phyloP scores from a whole-genome alignment of 1,140 invertebrate species.

The Drosophila lowei region DNA sequence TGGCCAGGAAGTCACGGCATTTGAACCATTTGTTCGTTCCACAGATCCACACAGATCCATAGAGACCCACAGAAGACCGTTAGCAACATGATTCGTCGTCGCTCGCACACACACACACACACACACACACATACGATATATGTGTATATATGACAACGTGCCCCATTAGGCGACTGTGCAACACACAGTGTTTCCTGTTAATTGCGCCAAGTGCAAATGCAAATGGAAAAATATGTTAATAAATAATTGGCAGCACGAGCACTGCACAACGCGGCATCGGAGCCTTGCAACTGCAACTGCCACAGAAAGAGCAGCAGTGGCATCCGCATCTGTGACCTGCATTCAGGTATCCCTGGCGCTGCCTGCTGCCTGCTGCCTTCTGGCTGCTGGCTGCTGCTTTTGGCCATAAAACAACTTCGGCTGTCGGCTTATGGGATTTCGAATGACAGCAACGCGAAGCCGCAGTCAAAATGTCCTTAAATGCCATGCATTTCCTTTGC shows the following conservation, averaged over 20 bases:
- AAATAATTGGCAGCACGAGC: slow-evolving; percentile 56
- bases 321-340: slow-evolving; percentile 52
- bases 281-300: slow-evolving; percentile 37
- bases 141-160: slow-evolving; percentile 29
- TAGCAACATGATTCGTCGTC: slow-evolving; percentile 61
- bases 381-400: not conserved
- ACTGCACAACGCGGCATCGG: too few relatives aligned
- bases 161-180: slow-evolving; percentile 33
- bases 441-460: slow-evolving; percentile 62
- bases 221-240: slow-evolving; percentile 53
- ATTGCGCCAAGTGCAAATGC: slow-evolving; percentile 60
- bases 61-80: slow-evolving; percentile 34
- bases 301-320: not conserved
- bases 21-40: slow-evolving; percentile 70
- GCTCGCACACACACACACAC: slow-evolving; percentile 14
- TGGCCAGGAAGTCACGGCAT: slow-evolving; percentile 77
- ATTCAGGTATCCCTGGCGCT: slow-evolving; percentile 23
- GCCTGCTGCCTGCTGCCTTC: not conserved
- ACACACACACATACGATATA: not conserved
- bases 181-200: slow-evolving; percentile 36
- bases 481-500: slow-evolving; percentile 9
- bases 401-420: slow-evolving; percentile 51
- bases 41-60: not conserved
- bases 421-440: slow-evolving; percentile 72
- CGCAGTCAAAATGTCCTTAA: slow-evolving; percentile 73